Evolutionary conservation across 92 coral and sea anemone species (phyloP).

Genomic region (Zoanthus sociatus): DNA sequence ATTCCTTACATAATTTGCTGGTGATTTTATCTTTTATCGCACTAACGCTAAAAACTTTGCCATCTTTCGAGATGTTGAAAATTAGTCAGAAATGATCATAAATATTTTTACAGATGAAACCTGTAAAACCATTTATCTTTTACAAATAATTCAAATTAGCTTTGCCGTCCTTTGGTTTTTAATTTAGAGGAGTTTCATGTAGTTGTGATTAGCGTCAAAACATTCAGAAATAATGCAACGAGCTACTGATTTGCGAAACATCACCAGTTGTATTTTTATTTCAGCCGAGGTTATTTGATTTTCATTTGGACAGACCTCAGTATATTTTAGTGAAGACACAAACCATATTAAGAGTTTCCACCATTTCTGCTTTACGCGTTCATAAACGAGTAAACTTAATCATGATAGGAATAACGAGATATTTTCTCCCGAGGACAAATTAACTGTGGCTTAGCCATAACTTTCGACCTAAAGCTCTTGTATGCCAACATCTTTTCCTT

Average conservation of each 20-base stretch:
- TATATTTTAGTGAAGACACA: not conserved
- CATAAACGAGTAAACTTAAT: not conserved
- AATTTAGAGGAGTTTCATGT: not conserved
- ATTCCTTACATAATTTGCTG: slow-evolving; percentile 63
- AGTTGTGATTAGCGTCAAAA: not conserved
- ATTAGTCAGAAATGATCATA: not conserved
- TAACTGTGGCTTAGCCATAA: not conserved
- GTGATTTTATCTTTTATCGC: slow-evolving; percentile 59
- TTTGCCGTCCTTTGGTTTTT: not conserved
- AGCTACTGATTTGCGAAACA: not conserved
- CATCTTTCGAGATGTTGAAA: slow-evolving; percentile 41
- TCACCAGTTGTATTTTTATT: not conserved
- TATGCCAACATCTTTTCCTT: not conserved
- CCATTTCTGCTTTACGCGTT: not conserved
- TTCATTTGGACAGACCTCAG: not conserved
- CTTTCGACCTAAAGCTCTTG: not conserved
- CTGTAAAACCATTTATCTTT: not conserved
- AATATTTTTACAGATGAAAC: not conserved
- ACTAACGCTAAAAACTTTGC: slow-evolving; percentile 48
- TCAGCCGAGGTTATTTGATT: not conserved
- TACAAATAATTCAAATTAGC: not conserved
- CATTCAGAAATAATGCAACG: not conserved
- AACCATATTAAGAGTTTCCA: not conserved
- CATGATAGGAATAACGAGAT: not conserved
- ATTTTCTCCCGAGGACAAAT: not conserved